Base-by-base conservation (phyloP, 2,888 invertebrate species). In the Exocentrus adspersus region DNA sequence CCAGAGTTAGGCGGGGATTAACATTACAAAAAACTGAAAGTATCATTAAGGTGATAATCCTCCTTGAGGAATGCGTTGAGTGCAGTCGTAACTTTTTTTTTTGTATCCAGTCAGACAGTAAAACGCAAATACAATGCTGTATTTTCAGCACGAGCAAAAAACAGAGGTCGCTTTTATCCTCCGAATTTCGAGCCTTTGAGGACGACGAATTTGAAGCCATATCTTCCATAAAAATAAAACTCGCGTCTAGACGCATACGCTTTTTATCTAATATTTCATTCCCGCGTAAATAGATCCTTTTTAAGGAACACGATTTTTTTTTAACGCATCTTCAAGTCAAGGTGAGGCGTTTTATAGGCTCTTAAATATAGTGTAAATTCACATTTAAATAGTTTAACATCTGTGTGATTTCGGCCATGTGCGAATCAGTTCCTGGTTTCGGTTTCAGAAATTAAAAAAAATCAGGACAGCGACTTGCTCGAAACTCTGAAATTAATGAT, bases 161-260 rank as follows among this genome's bases (percentile, higher is more conserved):
- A 30, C 16, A 51, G 37, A 16, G 37, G 7, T n/a, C 16, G 30
- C 9, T 4, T 51, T n/a, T 46, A 2, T 21, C 9, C 21, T 24
- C 28, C n/a, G 30, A 51, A 10, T 32, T 51, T 20, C 19, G 43
- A n/a, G n/a, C n/a, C n/a, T 43, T n/a, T 16, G 17, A 7, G n/a
- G 43, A 43, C 19, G 43, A 43, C 12, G 19, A 19, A 43, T 43
- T 43, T 19, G 17, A 30, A 17, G n/a, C 20, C 32, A 51, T 43
- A 43, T 19, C 30, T 51, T 51, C 32, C 32, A 19, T 32, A n/a
- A 51, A 30, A 21, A 19, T 16, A 19, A 32, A 32, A 21, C 32
- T 24, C 54, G n/a, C 19, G 57, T 57, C 57, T 57, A 57, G 57
- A 57, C 43, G 43, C 28, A 57, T 37, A 43, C 12, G n/a, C n/a